Conservation (phyloP, 2,113 vertebrate genomes). For the Etia nguti region DNA sequence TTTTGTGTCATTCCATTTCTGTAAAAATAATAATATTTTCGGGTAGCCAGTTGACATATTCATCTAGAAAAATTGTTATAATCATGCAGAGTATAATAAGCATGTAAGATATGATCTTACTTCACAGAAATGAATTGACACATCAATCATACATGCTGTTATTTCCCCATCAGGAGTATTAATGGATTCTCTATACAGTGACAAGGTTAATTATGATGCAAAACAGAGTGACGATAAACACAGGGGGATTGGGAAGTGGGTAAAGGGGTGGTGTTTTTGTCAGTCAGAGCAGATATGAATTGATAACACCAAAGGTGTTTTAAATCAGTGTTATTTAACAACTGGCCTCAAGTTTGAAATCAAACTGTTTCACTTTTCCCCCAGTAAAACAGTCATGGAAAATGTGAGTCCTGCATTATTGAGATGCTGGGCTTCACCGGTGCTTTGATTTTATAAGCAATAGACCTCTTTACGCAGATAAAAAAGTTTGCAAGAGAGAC, state of each 20-base stretch:
- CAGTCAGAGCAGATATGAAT: neutral
- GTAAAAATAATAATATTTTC: neutral
- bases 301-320: neutral
- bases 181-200: neutral
- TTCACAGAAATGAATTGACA: constrained; percentile 17
- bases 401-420: constrained; percentile 51
- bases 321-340: constrained; percentile 1
- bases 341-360: neutral
- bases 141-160: constrained; percentile 24
- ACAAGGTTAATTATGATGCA: neutral
- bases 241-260: neutral
- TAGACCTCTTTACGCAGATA: constrained; percentile 36
- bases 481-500: constrained; percentile 2
- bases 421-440: neutral
- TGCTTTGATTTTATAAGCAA: constrained; percentile 48
- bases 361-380: neutral
- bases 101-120: constrained; percentile 1
- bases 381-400: neutral
- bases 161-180: neutral
- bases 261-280: neutral
- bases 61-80: constrained; percentile 1
- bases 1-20: neutral
- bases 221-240: neutral
- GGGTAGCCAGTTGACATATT: neutral
- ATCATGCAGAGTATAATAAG: constrained; percentile 8